Evolutionary conservation across 1,140 invertebrate genomes (phyloP).

Genomic region (Drosophila navojoa): DNA sequence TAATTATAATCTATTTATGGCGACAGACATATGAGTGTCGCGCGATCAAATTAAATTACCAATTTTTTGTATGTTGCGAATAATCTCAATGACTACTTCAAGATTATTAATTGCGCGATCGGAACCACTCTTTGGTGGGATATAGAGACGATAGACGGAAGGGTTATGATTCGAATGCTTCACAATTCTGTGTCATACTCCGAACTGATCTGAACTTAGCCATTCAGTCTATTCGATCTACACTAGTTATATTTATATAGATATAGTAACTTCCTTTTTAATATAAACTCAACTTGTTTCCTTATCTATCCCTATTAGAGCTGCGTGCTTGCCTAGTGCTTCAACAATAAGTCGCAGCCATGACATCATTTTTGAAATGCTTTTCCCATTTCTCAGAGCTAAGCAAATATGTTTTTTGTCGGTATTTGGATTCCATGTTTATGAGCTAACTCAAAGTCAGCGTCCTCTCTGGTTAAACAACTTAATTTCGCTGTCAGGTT

Average conservation of each 20-base stretch:
- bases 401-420: slow-evolving; percentile 15
- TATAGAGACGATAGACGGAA: too few relatives aligned
- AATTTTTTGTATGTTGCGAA: slow-evolving; percentile 14
- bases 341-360: slow-evolving; percentile 1
- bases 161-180: too few relatives aligned
- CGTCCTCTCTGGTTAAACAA: slow-evolving; percentile 37
- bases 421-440: slow-evolving; percentile 9
- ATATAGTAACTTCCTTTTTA: neutral
- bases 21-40: neutral
- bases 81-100: neutral
- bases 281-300: too few relatives aligned
- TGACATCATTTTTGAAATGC: slow-evolving; percentile 23
- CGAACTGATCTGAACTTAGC: too few relatives aligned
- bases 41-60: neutral
- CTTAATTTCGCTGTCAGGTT: slow-evolving; percentile 46
- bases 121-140: too few relatives aligned
- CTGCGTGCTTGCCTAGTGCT: neutral
- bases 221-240: too few relatives aligned
- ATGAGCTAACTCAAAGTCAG: slow-evolving; percentile 17
- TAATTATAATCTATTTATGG: slow-evolving; percentile 47
- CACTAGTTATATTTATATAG: neutral
- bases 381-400: slow-evolving; percentile 12
- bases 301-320: neutral
- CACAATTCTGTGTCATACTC: too few relatives aligned
- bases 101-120: neutral